These are phyloP conservation scores for Harpalus rufipes DNA, from an alignment of 2,888 invertebrate genomes.

Conservation along the genomic window DNA sequence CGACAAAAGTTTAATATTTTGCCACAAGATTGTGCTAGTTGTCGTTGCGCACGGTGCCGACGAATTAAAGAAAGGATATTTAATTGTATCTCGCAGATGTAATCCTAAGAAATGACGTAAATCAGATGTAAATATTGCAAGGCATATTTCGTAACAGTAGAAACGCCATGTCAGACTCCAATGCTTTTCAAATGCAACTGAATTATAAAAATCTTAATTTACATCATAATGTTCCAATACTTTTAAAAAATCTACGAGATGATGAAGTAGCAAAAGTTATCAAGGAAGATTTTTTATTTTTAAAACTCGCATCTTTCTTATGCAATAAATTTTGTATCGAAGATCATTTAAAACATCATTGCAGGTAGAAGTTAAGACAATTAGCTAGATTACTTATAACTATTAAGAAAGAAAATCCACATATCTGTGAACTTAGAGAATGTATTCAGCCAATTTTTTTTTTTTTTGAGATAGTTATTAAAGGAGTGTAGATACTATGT, in stretches of 20 bases:
- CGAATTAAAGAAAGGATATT: not conserved
- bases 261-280: too few species aligned
- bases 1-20: too few species aligned
- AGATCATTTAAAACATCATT: conserved; percentile 8
- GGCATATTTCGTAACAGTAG: not conserved
- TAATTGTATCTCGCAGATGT: not conserved
- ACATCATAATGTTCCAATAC: too few species aligned
- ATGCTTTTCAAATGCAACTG: too few species aligned
- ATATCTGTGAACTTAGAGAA: not conserved
- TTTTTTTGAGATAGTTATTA: not conserved
- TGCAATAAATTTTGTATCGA: conserved; percentile 7
- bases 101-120: not conserved
- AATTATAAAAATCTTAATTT: too few species aligned
- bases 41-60: not conserved
- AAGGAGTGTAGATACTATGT: not conserved
- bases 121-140: not conserved
- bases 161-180: too few species aligned
- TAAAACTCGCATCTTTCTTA: not conserved
- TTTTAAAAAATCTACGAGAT: too few species aligned
- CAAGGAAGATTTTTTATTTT: too few species aligned
- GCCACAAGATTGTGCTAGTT: too few species aligned
- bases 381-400: not conserved
- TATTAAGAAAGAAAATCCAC: not conserved
- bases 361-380: not conserved
- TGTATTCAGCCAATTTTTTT: too few species aligned